Conservation (phyloP, 2,113 vertebrate genomes). For the Petrocephalus zakoni region DNA sequence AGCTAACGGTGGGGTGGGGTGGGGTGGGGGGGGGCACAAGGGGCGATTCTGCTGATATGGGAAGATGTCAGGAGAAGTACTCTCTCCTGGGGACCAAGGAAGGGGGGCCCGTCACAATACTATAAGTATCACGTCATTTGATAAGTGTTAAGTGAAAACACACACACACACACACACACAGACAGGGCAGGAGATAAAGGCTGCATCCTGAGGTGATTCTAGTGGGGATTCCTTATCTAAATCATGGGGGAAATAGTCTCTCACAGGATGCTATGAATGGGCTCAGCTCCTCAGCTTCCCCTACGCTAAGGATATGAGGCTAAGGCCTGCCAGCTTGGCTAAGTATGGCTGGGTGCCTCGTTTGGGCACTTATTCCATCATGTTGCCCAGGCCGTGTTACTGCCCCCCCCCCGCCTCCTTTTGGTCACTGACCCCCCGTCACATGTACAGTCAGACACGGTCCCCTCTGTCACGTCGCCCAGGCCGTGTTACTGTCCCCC, state of each 20-base stretch:
- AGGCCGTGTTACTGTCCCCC: too few relatives aligned
- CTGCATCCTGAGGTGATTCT: not conserved
- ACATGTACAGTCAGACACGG: not conserved
- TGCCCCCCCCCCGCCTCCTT: not conserved
- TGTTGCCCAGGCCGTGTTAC: not conserved
- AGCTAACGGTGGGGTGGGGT: constrained; percentile 12
- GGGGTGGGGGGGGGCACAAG: constrained; percentile 30
- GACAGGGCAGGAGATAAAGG: not conserved
- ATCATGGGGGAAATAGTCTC: not conserved
- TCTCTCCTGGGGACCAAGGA: constrained; percentile 40
- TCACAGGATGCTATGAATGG: not conserved
- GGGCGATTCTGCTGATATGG: constrained; percentile 51
- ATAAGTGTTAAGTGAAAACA: constrained; percentile 56
- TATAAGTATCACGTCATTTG: constrained; percentile 54
- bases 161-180: not conserved
- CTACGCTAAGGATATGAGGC: not conserved
- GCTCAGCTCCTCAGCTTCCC: not conserved
- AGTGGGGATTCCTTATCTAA: not conserved
- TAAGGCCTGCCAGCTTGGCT: not conserved
- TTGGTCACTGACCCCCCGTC: not conserved
- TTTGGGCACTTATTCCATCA: too few relatives aligned
- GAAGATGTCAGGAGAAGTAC: constrained; percentile 37
- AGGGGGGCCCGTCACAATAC: constrained; percentile 55
- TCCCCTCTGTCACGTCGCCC: too few relatives aligned
- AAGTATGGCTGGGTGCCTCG: not conserved